A percentile compares a stretch with the other conserved stretches of the same genome.
These are phyloP conservation scores for Odontomachus brunneus DNA, from an alignment of 1,140 invertebrate genomes.

Conservation along the genomic window DNA sequence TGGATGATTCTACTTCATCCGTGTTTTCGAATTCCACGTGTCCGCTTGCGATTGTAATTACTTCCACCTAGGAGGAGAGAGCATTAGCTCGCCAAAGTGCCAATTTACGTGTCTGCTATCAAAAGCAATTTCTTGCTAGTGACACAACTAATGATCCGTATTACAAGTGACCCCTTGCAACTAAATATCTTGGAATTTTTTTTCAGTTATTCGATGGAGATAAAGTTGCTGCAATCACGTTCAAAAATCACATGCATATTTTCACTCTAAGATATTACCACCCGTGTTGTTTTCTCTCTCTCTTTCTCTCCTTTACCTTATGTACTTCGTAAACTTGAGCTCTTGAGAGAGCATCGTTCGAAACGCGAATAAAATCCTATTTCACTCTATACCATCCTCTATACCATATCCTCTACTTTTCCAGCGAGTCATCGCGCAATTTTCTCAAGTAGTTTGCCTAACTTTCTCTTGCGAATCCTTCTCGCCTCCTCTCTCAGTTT, in stretches of 20 bases:
- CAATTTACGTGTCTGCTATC: background rate
- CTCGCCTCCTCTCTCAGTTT: background rate
- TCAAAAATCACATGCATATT: background rate
- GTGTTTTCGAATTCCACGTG: background rate
- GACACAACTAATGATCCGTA: background rate
- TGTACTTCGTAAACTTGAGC: constrained; percentile 2
- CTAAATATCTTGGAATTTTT: background rate
- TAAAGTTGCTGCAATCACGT: background rate
- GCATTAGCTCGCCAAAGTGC: background rate
- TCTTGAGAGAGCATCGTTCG: background rate
- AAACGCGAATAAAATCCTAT: constrained; percentile 25
- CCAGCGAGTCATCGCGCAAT: constrained; percentile 24
- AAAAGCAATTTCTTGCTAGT: background rate
- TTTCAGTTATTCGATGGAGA: background rate
- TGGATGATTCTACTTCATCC: background rate
- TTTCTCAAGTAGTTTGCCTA: constrained; percentile 30
- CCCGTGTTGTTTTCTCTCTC: background rate
- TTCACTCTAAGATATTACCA: background rate
- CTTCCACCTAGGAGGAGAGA: background rate
- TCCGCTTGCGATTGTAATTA: background rate
- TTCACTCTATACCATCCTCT: background rate
- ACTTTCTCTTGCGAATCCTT: constrained; percentile 31
- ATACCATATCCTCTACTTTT: no score
- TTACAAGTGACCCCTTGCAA: background rate
- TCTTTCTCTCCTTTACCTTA: background rate